Conservation (phyloP, 2,113 vertebrate genomes). For the Plestiodon gilberti region DNA sequence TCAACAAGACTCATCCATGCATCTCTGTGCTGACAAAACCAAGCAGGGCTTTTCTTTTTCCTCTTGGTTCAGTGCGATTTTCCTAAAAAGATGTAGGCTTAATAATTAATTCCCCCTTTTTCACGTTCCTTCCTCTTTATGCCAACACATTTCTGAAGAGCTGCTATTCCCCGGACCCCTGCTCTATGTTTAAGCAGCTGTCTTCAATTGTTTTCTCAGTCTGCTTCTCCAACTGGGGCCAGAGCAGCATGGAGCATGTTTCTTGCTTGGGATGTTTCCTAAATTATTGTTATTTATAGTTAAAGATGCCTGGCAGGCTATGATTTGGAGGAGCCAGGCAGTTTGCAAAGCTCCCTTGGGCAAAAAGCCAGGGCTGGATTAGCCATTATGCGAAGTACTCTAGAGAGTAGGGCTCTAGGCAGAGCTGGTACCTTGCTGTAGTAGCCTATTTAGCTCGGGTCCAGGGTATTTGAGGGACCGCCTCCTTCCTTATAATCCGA, state of each 20-base stretch:
- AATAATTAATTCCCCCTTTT: slow-evolving; percentile 63
- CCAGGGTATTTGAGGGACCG: too few relatives aligned
- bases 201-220: slow-evolving; percentile 69
- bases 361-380: background rate
- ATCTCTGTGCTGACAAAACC: background rate
- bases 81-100: slow-evolving; percentile 58
- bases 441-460: too few relatives aligned
- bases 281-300: slow-evolving; percentile 50
- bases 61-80: background rate
- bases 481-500: too few relatives aligned
- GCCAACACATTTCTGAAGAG: slow-evolving; percentile 58
- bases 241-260: slow-evolving; percentile 58
- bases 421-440: background rate
- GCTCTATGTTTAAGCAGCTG: slow-evolving; percentile 71
- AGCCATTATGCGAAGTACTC: background rate
- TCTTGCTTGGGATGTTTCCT: slow-evolving; percentile 69
- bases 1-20: too few relatives aligned
- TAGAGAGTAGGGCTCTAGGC: background rate
- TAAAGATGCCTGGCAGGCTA: slow-evolving; percentile 11
- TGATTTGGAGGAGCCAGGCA: background rate
- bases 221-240: slow-evolving; percentile 61
- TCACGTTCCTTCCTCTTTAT: slow-evolving; percentile 51
- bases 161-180: slow-evolving; percentile 42
- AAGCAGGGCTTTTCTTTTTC: slow-evolving; percentile 45
- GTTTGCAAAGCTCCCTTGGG: background rate